Conservation (phyloP, 2,797 vertebrate species). For the Coendou prehensilis region DNA sequence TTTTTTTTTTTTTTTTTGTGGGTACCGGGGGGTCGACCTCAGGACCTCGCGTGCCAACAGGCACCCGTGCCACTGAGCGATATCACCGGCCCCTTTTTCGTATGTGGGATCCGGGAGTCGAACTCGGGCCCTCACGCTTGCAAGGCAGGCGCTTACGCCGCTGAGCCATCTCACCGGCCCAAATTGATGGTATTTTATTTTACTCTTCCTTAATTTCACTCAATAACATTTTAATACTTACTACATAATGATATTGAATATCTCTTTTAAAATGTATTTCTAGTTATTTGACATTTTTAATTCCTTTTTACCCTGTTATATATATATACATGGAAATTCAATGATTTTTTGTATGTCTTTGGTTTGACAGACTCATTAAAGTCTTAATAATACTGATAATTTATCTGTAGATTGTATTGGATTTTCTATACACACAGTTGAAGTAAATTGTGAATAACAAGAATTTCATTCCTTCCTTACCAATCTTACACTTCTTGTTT, state of each 20-base stretch:
- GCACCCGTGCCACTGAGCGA: too few species aligned
- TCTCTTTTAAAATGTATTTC: neutral
- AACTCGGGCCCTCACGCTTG: too few species aligned
- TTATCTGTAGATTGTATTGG: neutral
- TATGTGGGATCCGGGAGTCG: too few species aligned
- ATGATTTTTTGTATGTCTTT: neutral
- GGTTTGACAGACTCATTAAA: neutral
- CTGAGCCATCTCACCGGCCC: too few species aligned
- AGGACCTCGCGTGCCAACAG: too few species aligned
- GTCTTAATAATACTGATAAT: neutral
- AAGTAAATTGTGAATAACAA: neutral
- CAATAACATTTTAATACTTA: conserved; percentile 9
- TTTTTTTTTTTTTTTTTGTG: conserved; percentile 13
- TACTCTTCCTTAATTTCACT: neutral
- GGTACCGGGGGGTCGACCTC: too few species aligned
- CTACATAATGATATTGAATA: neutral
- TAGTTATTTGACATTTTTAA: neutral
- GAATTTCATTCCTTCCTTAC: neutral
- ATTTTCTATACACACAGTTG: neutral
- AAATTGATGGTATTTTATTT: neutral
- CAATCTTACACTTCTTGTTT: neutral
- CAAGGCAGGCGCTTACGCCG: too few species aligned
- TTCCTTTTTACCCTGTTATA: neutral
- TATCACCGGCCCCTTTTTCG: too few species aligned
- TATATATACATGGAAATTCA: neutral